Conservation (phyloP, 2,113 vertebrate genomes). For the Chamaea fasciata region DNA sequence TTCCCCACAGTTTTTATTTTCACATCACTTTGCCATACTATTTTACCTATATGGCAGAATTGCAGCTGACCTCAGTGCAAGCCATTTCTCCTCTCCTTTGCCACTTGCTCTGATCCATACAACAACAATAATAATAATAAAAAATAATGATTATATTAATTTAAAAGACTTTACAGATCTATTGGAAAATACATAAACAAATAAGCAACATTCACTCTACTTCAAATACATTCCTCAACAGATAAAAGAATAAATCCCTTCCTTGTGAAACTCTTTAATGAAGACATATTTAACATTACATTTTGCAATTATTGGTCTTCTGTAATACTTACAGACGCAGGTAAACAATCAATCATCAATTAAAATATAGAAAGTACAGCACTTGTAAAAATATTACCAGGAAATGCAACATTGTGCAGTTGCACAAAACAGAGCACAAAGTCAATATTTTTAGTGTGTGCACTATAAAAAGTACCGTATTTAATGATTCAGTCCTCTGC, state of each 20-base stretch:
- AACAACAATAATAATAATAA: not conserved
- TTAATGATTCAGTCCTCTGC: conserved; percentile 17
- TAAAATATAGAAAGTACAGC: not conserved
- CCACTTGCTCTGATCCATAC: not conserved
- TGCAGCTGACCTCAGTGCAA: not conserved
- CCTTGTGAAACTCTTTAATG: not conserved
- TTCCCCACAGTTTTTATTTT: not conserved
- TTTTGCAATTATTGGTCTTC: not conserved
- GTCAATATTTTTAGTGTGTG: not conserved
- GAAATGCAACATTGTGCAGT: not conserved
- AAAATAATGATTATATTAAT: no score
- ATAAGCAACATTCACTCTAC: not conserved
- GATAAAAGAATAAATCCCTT: not conserved
- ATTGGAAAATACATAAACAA: not conserved
- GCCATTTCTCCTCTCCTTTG: not conserved
- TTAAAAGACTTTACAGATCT: not conserved
- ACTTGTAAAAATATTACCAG: not conserved
- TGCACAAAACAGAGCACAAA: not conserved
- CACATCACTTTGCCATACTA: not conserved
- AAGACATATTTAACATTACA: not conserved
- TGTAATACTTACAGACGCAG: not conserved
- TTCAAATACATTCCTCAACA: not conserved
- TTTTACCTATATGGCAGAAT: not conserved
- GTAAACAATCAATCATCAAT: not conserved
- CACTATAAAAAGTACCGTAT: not conserved